Evolutionary conservation across 1,140 invertebrate species (phyloP).

Genomic region (Drosophila tsacasi): DNA sequence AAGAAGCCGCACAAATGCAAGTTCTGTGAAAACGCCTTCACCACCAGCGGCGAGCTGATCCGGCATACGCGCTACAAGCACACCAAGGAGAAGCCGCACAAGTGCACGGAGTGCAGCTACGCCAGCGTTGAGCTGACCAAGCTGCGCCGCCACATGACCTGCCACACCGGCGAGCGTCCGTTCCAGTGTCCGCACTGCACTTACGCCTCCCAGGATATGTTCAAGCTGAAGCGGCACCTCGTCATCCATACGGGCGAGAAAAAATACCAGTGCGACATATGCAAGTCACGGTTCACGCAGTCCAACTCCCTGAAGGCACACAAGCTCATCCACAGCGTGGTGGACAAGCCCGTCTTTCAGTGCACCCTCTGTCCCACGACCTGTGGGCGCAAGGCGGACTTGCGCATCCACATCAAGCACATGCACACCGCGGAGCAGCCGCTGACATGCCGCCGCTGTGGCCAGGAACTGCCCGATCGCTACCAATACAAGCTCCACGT

Average conservation of each 20-base stretch:
- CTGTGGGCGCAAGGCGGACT: conserved; percentile 98
- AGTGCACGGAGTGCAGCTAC: conserved; percentile 97
- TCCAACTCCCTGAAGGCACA: conserved; percentile 98
- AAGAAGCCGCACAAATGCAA: conserved; percentile 98
- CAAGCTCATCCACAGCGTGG: conserved; percentile 96
- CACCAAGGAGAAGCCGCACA: conserved; percentile 98
- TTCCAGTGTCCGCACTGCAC: conserved; percentile 97
- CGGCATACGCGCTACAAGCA: conserved; percentile 96
- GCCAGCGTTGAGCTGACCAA: conserved; percentile 97
- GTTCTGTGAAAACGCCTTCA: conserved; percentile 96
- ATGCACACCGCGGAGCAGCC: conserved; percentile 97
- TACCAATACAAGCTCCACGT: conserved; percentile 89
- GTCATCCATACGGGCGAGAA: conserved; percentile 98
- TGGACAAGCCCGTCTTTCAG: conserved; percentile 97
- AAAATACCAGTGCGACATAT: conserved; percentile 93
- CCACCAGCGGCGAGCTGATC: conserved; percentile 97
- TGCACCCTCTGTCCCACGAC: conserved; percentile 98
- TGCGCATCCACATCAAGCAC: conserved; percentile 98
- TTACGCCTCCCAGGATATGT: conserved; percentile 98
- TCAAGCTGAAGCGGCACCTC: conserved; percentile 97
- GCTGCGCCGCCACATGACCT: conserved; percentile 96
- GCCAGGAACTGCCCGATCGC: conserved; percentile 95
- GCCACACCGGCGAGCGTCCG: conserved; percentile 92
- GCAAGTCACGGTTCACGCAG: conserved; percentile 96
- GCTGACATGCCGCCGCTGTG: conserved; percentile 96